These are phyloP conservation scores for Trochalopteron elliotii DNA, from an alignment of 2,113 vertebrate genomes.

Conservation along the genomic window DNA sequence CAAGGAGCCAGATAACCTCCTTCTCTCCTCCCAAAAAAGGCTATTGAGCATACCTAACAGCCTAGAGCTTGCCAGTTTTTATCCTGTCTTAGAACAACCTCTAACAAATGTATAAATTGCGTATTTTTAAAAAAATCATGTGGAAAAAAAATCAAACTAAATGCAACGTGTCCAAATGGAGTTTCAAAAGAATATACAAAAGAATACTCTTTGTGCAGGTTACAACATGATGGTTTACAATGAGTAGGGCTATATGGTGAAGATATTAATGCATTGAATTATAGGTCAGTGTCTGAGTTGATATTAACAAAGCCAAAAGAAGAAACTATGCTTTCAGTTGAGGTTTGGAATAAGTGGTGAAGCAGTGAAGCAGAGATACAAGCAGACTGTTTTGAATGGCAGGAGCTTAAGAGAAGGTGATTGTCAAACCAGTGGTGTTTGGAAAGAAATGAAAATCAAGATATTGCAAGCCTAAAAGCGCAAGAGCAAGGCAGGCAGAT, in stretches of 20 bases:
- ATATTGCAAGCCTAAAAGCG: background rate
- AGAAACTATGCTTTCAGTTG: background rate
- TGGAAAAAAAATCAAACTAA: background rate
- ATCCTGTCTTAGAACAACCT: background rate
- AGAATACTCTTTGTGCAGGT: background rate
- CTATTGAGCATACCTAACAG: background rate
- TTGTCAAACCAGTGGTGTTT: background rate
- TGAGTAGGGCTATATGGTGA: background rate
- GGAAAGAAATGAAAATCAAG: background rate
- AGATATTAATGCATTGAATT: background rate
- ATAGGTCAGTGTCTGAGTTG: background rate
- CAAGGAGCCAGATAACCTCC: background rate
- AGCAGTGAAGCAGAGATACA: background rate
- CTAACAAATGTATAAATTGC: background rate
- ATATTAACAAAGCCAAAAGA: background rate
- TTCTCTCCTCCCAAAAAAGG: background rate
- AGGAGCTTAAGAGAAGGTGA: background rate
- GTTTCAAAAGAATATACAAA: background rate
- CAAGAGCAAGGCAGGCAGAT: background rate
- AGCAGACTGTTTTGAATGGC: constrained; percentile 21
- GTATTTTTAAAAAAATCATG: background rate
- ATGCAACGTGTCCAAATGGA: background rate
- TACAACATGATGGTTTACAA: background rate
- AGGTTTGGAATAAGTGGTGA: constrained; percentile 18
- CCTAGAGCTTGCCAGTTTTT: background rate